Evolutionary conservation across 2,113 vertebrate species (phyloP).

Genomic region (Vireo altiloquus): DNA sequence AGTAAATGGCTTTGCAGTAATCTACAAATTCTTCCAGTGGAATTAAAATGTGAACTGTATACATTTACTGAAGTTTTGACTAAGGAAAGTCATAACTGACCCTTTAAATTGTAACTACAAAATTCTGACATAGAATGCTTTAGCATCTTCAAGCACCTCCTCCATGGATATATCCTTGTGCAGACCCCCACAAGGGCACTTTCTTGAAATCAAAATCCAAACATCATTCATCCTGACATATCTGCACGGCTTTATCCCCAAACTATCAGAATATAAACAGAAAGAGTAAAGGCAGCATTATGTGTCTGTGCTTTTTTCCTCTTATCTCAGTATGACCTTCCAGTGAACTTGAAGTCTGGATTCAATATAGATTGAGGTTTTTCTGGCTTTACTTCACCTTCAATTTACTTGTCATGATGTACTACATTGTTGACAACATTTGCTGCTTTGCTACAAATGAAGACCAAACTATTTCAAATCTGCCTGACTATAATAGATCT

Average conservation of each 20-base stretch:
- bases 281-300: background rate
- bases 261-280: conserved; percentile 1
- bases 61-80: background rate
- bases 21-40: background rate
- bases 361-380: background rate
- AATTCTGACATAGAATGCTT: background rate
- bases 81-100: background rate
- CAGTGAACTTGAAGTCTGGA: background rate
- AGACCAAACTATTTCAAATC: background rate
- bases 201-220: conserved; percentile 41
- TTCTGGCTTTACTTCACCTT: background rate
- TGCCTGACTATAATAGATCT: background rate
- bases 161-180: background rate
- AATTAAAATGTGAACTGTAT: background rate
- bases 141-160: background rate
- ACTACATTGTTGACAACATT: background rate
- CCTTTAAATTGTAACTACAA: background rate
- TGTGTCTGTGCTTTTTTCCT: background rate
- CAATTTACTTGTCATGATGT: background rate
- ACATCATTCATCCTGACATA: background rate
- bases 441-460: background rate
- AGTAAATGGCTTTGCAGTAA: background rate
- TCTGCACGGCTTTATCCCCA: background rate
- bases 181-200: background rate
- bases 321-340: conserved; percentile 1